Evolutionary conservation across 2,797 vertebrate species (phyloP).

Genomic region (Sebastes vulpes): DNA sequence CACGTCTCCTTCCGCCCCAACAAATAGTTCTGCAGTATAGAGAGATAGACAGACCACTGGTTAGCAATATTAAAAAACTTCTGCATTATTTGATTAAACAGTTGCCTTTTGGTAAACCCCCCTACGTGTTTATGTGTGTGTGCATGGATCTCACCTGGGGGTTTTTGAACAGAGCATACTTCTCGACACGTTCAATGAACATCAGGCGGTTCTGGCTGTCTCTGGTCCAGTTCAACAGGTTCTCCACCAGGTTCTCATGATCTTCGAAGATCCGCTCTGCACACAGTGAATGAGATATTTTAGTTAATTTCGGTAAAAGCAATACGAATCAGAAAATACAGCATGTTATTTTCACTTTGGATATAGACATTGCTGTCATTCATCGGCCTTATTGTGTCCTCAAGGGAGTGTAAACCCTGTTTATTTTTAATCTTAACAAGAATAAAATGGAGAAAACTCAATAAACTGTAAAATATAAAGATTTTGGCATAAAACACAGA

Average conservation of each 20-base stretch:
- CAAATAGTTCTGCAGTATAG: constrained; percentile 92
- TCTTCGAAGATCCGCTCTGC: constrained; percentile 97
- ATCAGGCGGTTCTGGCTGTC: constrained; percentile 97
- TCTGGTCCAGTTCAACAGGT: constrained; percentile 97
- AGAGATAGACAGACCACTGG: not conserved
- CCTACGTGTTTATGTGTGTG: not conserved
- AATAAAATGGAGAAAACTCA: not conserved
- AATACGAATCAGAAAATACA: not conserved
- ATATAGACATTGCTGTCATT: not conserved
- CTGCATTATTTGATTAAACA: not conserved
- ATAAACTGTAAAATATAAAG: not conserved
- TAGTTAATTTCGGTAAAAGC: not conserved
- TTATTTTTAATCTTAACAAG: not conserved
- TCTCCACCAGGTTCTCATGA: constrained; percentile 98
- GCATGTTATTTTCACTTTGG: not conserved
- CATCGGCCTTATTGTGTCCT: not conserved
- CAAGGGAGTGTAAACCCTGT: accelerated
- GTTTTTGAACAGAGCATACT: constrained; percentile 97
- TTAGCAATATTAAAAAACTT: not conserved
- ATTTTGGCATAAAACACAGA: not conserved
- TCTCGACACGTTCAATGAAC: constrained; percentile 97
- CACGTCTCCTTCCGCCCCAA: constrained; percentile 96
- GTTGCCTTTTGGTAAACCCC: not conserved
- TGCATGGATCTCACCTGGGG: constrained; percentile 88
- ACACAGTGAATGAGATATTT: not conserved